A percentile compares a stretch with the other conserved stretches of the same genome.
Evolutionary conservation across 2,797 vertebrate species (phyloP).

Genomic region (Carapus acus): DNA sequence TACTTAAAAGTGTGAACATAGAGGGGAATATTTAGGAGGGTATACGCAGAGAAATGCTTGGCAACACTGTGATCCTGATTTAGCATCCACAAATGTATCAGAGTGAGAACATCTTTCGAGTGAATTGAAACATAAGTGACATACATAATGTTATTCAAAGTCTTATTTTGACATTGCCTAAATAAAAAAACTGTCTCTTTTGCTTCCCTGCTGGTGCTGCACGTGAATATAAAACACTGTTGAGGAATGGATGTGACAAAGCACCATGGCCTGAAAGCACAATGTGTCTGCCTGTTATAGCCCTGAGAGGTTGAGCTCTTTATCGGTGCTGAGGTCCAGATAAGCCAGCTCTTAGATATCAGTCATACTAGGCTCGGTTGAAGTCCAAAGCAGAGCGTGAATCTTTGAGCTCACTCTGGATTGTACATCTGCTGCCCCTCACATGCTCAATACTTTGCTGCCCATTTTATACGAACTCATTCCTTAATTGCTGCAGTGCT

Average conservation of each 20-base stretch:
- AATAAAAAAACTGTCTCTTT: slow-evolving; percentile 5
- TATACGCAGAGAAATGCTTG: no score
- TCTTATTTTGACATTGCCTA: no score
- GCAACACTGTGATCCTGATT: no score
- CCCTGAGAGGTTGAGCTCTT: slow-evolving; percentile 27
- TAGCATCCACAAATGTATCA: no score
- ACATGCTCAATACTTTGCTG: slow-evolving; percentile 47
- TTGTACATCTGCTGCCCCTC: slow-evolving; percentile 31
- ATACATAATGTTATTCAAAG: no score
- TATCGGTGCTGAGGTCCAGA: slow-evolving; percentile 38
- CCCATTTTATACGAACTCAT: slow-evolving; percentile 50
- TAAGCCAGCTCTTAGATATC: slow-evolving; percentile 40
- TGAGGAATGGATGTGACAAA: slow-evolving; percentile 8
- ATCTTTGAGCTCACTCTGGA: slow-evolving; percentile 21
- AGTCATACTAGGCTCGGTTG: slow-evolving; percentile 33
- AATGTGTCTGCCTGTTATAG: slow-evolving; percentile 31
- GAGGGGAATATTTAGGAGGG: no score
- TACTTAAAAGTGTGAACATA: no score
- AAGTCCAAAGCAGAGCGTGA: slow-evolving; percentile 28
- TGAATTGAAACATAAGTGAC: no score
- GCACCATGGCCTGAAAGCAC: slow-evolving; percentile 25
- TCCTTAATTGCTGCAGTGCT: slow-evolving; percentile 58
- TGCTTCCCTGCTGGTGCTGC: slow-evolving; percentile 15
- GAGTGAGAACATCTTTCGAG: no score
- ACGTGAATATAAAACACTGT: slow-evolving; percentile 5